These are phyloP conservation scores for Malurus melanocephalus DNA, from an alignment of 2,113 vertebrate species.

Conservation along the genomic window DNA sequence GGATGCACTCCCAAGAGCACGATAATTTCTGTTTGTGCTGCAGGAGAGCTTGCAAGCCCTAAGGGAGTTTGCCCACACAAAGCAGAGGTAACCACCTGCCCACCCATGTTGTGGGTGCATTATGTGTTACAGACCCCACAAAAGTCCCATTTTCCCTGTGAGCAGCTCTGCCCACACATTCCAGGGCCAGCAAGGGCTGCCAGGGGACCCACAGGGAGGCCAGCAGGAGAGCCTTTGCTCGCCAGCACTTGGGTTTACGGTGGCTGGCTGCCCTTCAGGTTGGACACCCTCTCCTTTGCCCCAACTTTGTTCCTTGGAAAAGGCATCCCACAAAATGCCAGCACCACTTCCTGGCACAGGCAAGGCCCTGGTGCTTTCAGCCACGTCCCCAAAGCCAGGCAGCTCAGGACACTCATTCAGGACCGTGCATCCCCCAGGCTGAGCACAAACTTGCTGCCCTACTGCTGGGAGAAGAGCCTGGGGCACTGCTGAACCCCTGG, in stretches of 20 bases:
- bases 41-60: background rate
- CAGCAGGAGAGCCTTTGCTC: background rate
- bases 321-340: background rate
- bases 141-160: background rate
- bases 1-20: background rate
- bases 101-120: fast-evolving
- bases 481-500: background rate
- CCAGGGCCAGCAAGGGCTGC: background rate
- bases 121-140: background rate
- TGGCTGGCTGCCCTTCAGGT: background rate
- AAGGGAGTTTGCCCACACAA: fast-evolving
- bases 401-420: background rate
- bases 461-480: background rate
- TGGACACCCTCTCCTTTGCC: background rate
- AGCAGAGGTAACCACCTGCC: background rate
- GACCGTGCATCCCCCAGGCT: fast-evolving
- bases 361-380: background rate
- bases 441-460: background rate
- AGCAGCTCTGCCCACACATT: background rate
- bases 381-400: background rate
- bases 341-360: background rate
- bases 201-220: background rate
- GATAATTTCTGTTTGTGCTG: background rate
- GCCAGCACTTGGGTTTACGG: background rate
- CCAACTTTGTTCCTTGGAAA: background rate